These are phyloP conservation scores for Megamerina dolium DNA, from an alignment of 2,888 invertebrate species.

Conservation along the genomic window DNA sequence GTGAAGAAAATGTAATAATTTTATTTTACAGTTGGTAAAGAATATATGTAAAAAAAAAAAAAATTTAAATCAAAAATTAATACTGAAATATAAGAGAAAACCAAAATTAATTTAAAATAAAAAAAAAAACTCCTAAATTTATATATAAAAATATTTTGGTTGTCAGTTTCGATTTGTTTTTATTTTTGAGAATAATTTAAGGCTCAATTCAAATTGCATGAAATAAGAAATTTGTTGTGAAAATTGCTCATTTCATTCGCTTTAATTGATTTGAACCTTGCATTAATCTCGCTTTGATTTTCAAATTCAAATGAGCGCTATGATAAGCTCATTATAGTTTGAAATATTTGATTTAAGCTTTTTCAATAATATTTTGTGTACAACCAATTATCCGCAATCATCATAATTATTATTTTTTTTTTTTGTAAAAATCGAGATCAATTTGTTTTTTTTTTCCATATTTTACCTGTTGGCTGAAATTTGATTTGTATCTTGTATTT, in stretches of 20 bases:
- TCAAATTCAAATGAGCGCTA: not conserved
- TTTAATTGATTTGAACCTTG: constrained; percentile 23
- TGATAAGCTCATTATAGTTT: constrained; percentile 1
- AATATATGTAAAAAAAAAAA: too few species aligned
- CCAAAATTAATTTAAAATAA: too few species aligned
- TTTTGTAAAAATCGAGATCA: constrained; percentile 46
- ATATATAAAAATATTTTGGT: too few species aligned
- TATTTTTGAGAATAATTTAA: constrained; percentile 20
- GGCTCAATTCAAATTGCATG: constrained; percentile 31
- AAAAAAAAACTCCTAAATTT: too few species aligned
- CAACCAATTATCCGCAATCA: constrained; percentile 50
- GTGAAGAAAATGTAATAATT: too few species aligned
- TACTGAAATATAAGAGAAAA: too few species aligned
- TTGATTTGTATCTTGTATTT: constrained; percentile 8
- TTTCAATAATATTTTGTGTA: constrained; percentile 33
- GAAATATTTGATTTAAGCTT: constrained; percentile 3
- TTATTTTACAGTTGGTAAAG: too few species aligned
- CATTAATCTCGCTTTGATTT: constrained; percentile 5
- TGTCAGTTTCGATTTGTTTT: too few species aligned
- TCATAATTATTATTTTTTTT: too few species aligned
- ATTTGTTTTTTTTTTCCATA: constrained; percentile 16
- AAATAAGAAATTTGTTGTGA: not conserved
- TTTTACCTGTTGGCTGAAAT: not conserved
- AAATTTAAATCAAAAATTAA: too few species aligned
- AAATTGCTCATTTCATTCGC: constrained; percentile 8